Percentiles rank a stretch among this genome's conserved stretches.
These are phyloP conservation scores for Cyanoramphus novaezelandiae DNA, from an alignment of 2,113 vertebrate genomes.

Conservation along the genomic window DNA sequence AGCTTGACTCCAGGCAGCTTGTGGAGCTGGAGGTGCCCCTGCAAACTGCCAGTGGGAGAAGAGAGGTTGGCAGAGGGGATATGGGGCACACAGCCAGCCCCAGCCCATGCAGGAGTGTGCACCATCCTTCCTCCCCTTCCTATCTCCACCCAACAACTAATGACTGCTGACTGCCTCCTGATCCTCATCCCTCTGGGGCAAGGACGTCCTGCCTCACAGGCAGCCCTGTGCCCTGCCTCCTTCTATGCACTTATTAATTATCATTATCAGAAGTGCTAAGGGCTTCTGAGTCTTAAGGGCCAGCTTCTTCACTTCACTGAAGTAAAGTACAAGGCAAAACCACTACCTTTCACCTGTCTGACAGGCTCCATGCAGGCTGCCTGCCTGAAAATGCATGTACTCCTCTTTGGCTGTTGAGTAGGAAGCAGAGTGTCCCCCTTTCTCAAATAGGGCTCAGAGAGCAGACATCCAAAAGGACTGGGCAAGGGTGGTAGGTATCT, in stretches of 20 bases:
- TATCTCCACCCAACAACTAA: not conserved
- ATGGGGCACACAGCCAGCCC: not conserved
- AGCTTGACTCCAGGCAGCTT: not conserved
- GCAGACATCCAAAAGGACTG: not conserved
- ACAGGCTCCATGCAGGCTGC: not conserved
- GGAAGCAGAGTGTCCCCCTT: not conserved
- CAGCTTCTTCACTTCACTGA: not conserved
- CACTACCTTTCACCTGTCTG: not conserved
- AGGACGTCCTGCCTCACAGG: not conserved
- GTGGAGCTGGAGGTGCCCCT: not conserved
- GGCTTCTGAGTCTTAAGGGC: not conserved
- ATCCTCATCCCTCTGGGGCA: not conserved
- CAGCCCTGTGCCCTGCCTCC: not conserved
- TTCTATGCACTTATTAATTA: not conserved
- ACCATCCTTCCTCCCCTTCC: not conserved
- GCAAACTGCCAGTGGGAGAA: not conserved
- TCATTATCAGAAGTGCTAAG: not conserved
- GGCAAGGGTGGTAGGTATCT: not conserved
- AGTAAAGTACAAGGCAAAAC: not conserved
- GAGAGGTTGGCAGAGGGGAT: not conserved
- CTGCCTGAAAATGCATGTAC: not conserved
- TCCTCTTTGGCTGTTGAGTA: not conserved
- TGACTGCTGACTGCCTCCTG: not conserved
- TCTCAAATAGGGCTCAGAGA: not conserved
- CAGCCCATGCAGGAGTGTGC: rapidly evolving